Base-by-base conservation (phyloP, 2,888 invertebrate genomes). In the Xanthia icteritia region DNA sequence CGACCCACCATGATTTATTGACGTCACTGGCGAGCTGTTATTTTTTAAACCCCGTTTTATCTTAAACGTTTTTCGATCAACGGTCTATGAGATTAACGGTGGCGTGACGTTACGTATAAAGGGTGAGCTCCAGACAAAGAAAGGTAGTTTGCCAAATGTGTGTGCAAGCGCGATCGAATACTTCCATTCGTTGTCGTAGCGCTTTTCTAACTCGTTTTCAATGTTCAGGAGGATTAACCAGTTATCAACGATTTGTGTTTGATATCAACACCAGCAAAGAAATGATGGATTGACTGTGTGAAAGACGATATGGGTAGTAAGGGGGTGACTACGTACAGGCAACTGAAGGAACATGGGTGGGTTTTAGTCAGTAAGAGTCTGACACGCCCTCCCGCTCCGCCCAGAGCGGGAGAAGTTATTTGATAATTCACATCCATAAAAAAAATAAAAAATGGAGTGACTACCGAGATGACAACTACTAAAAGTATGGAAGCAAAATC, bases 1-100 rank as follows among this genome's bases (percentile, higher is more conserved):
- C 90, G 90, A 89, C 83, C 84, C 88, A 81, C 89, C 91, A 93
- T 95, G 95, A 95, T 95, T 95, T 95, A 95, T 95, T 91, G 93
- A 91, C 90, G 90, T 90, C 90, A 90, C 89, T 90, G 90, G 90
- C 89, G 90, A 90, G 90, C 90, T 91, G 93, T 92, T 94, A 93
- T 94, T 95, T 95, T 94, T 94, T 93, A 93, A 93, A 91, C 92
- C 91, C 83, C 86, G 88, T 91, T 93, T 93, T 94, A 94, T 94
- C 93, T 94, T 91, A 91, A 93, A 91, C 90, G 91, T 92, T 94
- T 93, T 93, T 92, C 91, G 92, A 93, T 93, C 91, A 90, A 90
- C 88, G 88, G 85, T 86, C 86, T 83, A 85, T 81, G 89, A 89
- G 90, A 93, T 91, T 91, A 90, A 90, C 88, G 85, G 82, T 86